Conservation (phyloP, 2,797 vertebrate genomes). For the Melanotaenia trifasciata region DNA sequence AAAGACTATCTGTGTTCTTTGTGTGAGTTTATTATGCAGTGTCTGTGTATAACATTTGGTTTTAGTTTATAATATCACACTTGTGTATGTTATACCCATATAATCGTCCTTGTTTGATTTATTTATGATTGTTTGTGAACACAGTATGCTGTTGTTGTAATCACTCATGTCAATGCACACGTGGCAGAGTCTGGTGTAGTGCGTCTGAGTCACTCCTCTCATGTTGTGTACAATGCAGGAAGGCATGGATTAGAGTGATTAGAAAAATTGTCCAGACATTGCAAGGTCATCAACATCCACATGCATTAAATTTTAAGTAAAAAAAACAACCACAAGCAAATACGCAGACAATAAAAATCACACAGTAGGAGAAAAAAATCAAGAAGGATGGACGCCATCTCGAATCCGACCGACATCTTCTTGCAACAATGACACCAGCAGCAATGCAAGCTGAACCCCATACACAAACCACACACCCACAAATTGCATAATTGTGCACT, state of each 20-base stretch:
- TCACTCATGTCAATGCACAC: constrained; percentile 16
- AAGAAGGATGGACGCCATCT: constrained; percentile 15
- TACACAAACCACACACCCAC: constrained; percentile 12
- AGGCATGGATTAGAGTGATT: constrained; percentile 49
- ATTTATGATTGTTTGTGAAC: constrained; percentile 1
- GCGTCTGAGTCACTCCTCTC: constrained; percentile 39
- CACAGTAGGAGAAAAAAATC: constrained; percentile 1
- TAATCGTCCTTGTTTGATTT: not conserved
- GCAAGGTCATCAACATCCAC: constrained; percentile 2
- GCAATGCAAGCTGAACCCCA: constrained; percentile 16
- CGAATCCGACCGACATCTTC: constrained; percentile 6
- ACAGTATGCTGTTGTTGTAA: constrained; percentile 10
- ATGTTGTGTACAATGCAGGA: constrained; percentile 25
- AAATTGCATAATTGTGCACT: constrained; percentile 19
- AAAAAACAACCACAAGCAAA: constrained; percentile 2
- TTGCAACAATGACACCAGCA: constrained; percentile 14
- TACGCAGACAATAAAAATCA: constrained; percentile 3
- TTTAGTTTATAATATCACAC: not conserved
- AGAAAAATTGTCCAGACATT: constrained; percentile 34
- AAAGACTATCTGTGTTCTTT: constrained; percentile 1
- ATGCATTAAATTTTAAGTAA: constrained; percentile 8
- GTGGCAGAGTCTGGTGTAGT: constrained; percentile 24
- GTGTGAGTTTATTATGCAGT: not conserved
- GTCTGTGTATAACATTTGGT: not conserved
- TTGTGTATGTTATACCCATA: not conserved